These are phyloP conservation scores for Onychostruthus taczanowskii DNA, from an alignment of 2,113 vertebrate genomes.

Conservation along the genomic window DNA sequence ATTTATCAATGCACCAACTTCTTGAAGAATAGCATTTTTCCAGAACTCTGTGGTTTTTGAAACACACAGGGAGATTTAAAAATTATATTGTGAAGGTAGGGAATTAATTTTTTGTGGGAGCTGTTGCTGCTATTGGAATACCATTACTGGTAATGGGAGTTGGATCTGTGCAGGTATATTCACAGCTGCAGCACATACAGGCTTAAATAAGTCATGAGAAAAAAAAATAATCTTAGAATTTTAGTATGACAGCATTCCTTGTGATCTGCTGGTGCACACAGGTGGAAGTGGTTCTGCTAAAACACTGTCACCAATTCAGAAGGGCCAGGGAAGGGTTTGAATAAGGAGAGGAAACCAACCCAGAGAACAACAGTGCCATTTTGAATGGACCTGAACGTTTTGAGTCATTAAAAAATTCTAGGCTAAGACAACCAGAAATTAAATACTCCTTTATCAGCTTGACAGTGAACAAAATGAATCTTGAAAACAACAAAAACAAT, in stretches of 20 bases:
- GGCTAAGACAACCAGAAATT: not conserved
- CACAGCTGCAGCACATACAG: not conserved
- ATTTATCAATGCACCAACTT: not conserved
- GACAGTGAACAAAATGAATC: not conserved
- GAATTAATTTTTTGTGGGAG: not conserved
- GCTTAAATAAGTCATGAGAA: not conserved
- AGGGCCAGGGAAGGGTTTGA: not conserved
- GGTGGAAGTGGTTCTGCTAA: not conserved
- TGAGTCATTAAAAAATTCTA: not conserved
- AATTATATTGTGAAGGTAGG: not conserved
- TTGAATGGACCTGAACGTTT: not conserved
- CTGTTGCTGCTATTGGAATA: not conserved
- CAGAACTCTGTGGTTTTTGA: not conserved
- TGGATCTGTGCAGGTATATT: not conserved
- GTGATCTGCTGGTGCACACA: not conserved
- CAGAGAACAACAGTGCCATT: not conserved
- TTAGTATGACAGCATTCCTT: not conserved
- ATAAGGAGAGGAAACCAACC: not conserved
- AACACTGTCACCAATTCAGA: not conserved
- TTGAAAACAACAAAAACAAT: not conserved
- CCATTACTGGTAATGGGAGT: not conserved
- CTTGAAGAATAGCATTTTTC: not conserved
- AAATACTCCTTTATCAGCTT: not conserved
- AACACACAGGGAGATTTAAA: not conserved
- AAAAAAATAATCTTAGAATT: not conserved